These are phyloP conservation scores for Euproctis similis DNA, from an alignment of 2,888 invertebrate species.

Conservation along the genomic window DNA sequence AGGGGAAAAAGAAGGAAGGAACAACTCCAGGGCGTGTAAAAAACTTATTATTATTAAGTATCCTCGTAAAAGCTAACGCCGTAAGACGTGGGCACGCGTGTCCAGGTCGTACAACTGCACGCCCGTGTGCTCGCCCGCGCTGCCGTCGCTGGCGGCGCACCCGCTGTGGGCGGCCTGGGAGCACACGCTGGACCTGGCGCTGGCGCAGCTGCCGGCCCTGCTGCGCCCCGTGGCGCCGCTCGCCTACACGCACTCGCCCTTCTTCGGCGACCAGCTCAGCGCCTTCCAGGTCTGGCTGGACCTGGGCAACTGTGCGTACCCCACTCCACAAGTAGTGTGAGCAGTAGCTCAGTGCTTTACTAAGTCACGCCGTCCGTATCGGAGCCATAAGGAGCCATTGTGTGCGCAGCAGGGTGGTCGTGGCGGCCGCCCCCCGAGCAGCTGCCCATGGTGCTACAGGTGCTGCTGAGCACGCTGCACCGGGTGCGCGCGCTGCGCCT, in stretches of 20 bases:
- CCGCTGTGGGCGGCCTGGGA: conserved; percentile 99
- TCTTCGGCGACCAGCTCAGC: conserved; percentile 98
- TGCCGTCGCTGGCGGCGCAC: conserved; percentile 93
- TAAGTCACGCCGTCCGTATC: no score
- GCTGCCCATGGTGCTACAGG: conserved; percentile 97
- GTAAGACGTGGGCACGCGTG: no score
- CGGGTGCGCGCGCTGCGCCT: conserved; percentile 95
- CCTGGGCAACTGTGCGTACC: conserved; percentile 71
- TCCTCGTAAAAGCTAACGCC: no score
- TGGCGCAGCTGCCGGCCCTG: conserved; percentile 91
- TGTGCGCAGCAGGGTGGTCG: conserved; percentile 25
- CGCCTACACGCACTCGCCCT: conserved; percentile 85
- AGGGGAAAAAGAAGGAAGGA: no score
- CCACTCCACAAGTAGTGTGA: no score
- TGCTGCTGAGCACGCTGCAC: conserved; percentile 83
- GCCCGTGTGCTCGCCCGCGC: conserved; percentile 92
- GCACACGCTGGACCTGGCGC: conserved; percentile 93
- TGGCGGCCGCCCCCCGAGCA: conserved; percentile 93
- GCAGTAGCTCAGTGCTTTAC: no score
- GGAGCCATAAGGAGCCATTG: neutral
- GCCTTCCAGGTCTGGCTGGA: conserved; percentile 97
- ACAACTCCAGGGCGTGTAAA: no score
- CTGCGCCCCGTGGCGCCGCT: conserved; percentile 75
- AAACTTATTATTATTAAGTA: no score
- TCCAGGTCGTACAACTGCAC: conserved; percentile 93